phyloP scores from a whole-genome alignment of 2,888 invertebrate genomes.

The Anoncus sp. region DNA sequence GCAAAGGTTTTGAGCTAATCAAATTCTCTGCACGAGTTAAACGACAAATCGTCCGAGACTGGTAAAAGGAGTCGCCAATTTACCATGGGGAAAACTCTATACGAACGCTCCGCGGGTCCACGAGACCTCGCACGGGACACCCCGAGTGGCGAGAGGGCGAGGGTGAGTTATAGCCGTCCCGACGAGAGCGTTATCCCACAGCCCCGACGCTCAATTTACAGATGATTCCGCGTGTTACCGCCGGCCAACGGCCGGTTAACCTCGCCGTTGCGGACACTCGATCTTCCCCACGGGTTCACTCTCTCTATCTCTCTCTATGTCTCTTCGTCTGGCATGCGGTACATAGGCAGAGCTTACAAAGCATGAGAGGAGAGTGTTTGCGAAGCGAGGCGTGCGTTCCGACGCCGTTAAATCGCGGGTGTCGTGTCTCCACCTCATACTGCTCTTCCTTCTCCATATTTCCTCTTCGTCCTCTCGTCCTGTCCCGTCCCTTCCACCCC shows the following conservation, averaged over 20 bases:
- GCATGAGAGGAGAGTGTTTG: slow-evolving; percentile 34
- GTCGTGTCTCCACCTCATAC: slow-evolving; percentile 47
- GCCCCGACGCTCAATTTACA: slow-evolving; percentile 86
- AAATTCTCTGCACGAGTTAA: slow-evolving; percentile 18
- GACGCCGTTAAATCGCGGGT: slow-evolving; percentile 73
- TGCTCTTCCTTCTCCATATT: slow-evolving; percentile 52
- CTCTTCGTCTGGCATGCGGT: slow-evolving; percentile 53
- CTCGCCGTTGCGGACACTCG: slow-evolving; percentile 82
- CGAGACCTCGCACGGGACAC: slow-evolving; percentile 63
- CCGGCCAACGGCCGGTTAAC: slow-evolving; percentile 83
- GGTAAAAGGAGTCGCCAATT: slow-evolving; percentile 43
- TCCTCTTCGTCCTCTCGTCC: slow-evolving; percentile 52
- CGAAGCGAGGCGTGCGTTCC: slow-evolving; percentile 56
- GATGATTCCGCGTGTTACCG: slow-evolving; percentile 85
- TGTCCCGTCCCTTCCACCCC: slow-evolving; percentile 17
- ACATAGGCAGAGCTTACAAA: slow-evolving; percentile 30
- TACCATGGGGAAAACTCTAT: slow-evolving; percentile 34
- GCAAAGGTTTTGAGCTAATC: slow-evolving; percentile 4
- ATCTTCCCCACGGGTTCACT: slow-evolving; percentile 78
- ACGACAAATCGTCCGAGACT: slow-evolving; percentile 42
- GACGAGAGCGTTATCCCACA: slow-evolving; percentile 78
- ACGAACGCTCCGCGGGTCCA: slow-evolving; percentile 49
- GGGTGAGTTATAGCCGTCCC: slow-evolving; percentile 84
- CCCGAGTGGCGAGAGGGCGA: slow-evolving; percentile 57
- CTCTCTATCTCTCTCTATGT: slow-evolving; percentile 31